Evolutionary conservation across 2,113 vertebrate species (phyloP).

Genomic region (Odocoileus hemionus): DNA sequence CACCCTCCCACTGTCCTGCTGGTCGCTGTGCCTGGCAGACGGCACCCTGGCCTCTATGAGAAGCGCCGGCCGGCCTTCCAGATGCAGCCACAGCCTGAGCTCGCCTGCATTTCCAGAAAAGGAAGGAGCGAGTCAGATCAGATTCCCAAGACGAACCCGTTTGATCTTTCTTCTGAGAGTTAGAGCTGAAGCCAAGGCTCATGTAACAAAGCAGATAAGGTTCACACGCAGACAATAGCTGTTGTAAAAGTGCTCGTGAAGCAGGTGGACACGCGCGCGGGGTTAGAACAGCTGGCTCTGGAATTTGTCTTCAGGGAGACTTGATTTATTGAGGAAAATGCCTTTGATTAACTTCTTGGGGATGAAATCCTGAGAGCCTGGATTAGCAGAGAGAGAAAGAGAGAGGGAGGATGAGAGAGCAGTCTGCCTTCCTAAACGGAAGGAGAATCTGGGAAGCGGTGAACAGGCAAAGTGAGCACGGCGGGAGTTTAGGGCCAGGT

Average conservation of each 20-base stretch:
- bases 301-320: neutral
- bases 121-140: neutral
- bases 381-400: neutral
- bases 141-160: neutral
- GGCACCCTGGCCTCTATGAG: neutral
- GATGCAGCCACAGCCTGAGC: neutral
- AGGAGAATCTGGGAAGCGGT: neutral
- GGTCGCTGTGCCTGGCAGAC: neutral
- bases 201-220: neutral
- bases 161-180: slow-evolving; percentile 31
- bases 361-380: neutral
- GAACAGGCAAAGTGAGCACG: neutral
- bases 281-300: neutral
- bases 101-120: slow-evolving; percentile 5
- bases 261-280: neutral
- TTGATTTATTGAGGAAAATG: neutral
- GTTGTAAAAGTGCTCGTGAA: neutral
- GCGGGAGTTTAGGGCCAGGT: neutral
- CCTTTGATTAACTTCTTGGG: neutral
- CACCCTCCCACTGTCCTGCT: too few species aligned
- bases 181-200: neutral
- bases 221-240: neutral
- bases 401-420: neutral
- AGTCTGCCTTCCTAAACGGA: neutral
- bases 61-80: neutral